A percentile compares a stretch with the other conserved stretches of the same genome.
phyloP scores from a whole-genome alignment of 2,113 vertebrate species.

The Galbula dea region DNA sequence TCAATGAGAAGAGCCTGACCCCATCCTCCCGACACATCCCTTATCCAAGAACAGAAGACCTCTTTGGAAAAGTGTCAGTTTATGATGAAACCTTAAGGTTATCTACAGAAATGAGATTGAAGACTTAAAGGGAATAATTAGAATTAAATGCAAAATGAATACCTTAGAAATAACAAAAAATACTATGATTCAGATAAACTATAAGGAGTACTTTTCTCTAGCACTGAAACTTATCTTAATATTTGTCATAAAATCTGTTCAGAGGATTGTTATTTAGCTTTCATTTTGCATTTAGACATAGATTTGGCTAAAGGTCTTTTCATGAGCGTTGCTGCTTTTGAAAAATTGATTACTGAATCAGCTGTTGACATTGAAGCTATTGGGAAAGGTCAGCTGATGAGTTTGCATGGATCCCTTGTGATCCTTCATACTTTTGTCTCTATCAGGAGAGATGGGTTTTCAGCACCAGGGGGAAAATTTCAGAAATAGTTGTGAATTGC shows the following conservation, averaged over 20 bases:
- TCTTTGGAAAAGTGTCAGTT: background rate
- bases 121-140: background rate
- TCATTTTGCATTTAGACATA: background rate
- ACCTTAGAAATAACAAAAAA: background rate
- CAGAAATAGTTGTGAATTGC: background rate
- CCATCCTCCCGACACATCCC: too few species aligned
- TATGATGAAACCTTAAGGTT: background rate
- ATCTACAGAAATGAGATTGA: background rate
- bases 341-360: background rate
- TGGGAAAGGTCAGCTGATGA: background rate
- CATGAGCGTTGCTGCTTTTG: background rate
- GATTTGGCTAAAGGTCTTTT: background rate
- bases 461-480: background rate
- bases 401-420: background rate
- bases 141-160: background rate
- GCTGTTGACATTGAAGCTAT: background rate
- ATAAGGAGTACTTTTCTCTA: background rate
- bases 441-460: background rate
- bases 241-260: background rate
- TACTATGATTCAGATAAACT: background rate
- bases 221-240: background rate
- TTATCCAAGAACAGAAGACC: background rate
- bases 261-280: background rate
- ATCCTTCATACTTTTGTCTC: background rate
- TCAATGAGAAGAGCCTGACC: too few species aligned